These are phyloP conservation scores for Glaucopsyche alexis DNA, from an alignment of 2,888 invertebrate genomes.

Conservation along the genomic window DNA sequence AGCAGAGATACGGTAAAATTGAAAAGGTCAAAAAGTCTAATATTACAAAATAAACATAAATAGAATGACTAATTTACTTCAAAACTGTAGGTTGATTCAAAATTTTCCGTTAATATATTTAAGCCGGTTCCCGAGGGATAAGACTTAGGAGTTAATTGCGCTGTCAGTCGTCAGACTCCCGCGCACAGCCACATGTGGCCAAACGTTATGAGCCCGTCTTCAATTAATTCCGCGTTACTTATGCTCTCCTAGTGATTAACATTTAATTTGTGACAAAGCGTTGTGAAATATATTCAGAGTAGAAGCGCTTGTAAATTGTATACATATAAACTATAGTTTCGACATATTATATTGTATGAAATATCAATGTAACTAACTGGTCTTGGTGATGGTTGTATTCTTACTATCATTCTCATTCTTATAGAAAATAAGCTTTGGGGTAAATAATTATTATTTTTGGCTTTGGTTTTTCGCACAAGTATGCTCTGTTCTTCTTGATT, in stretches of 20 bases:
- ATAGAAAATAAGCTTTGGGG: no score
- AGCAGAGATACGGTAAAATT: no score
- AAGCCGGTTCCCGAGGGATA: constrained; percentile 28
- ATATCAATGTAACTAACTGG: no score
- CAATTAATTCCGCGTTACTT: constrained; percentile 17
- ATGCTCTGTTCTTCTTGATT: not conserved
- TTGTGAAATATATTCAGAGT: not conserved
- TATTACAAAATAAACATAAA: not conserved
- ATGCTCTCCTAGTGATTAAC: constrained; percentile 30
- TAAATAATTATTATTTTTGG: not conserved
- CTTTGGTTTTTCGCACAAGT: not conserved
- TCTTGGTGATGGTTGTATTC: no score
- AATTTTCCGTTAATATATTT: constrained; percentile 15
- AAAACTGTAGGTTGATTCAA: not conserved
- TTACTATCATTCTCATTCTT: no score
- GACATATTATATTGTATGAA: no score
- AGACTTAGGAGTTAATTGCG: constrained; percentile 40
- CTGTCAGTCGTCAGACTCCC: constrained; percentile 43
- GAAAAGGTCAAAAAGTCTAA: no score
- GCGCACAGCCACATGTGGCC: constrained; percentile 42
- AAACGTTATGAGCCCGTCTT: constrained; percentile 3
- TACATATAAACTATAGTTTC: no score
- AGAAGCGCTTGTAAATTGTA: no score
- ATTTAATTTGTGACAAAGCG: not conserved
- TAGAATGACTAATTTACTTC: not conserved